These are phyloP conservation scores for Sturnira hondurensis DNA, from an alignment of 2,113 vertebrate genomes.

Conservation along the genomic window DNA sequence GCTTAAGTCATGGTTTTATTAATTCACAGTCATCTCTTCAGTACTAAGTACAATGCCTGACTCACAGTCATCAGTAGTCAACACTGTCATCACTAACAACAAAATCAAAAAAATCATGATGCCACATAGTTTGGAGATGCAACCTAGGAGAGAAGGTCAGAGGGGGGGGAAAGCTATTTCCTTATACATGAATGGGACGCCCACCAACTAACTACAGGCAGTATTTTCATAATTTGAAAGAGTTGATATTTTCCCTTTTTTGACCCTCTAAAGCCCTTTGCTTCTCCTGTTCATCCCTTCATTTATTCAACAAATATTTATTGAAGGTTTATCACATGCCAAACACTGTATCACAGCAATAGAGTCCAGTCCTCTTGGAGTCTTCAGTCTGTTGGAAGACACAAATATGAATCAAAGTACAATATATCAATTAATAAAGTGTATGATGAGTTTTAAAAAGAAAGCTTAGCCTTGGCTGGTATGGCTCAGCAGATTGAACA, in stretches of 20 bases:
- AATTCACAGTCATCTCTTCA: not conserved
- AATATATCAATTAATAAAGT: not conserved
- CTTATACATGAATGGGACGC: not conserved
- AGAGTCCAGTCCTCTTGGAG: not conserved
- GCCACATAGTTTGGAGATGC: not conserved
- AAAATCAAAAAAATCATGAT: accelerated
- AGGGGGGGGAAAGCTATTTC: not conserved
- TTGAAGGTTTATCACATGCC: not conserved
- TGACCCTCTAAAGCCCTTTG: not conserved
- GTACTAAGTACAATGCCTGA: too few species aligned
- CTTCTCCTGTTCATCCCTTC: not conserved
- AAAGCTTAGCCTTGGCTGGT: not conserved
- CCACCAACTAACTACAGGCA: not conserved
- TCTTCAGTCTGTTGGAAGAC: not conserved
- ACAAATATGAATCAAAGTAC: not conserved
- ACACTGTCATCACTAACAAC: not conserved
- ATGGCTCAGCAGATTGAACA: too few species aligned
- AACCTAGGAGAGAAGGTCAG: not conserved
- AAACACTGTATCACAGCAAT: not conserved
- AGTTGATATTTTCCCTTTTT: not conserved
- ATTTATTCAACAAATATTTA: not conserved
- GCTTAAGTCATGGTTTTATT: not conserved
- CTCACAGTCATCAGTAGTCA: not conserved
- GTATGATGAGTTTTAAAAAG: not conserved
- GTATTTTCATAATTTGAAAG: not conserved